Evolutionary conservation across 2,797 vertebrate species (phyloP), one percentile per base, ranked within the genome.

Genomic region (Craterocephalus amniculus): DNA sequence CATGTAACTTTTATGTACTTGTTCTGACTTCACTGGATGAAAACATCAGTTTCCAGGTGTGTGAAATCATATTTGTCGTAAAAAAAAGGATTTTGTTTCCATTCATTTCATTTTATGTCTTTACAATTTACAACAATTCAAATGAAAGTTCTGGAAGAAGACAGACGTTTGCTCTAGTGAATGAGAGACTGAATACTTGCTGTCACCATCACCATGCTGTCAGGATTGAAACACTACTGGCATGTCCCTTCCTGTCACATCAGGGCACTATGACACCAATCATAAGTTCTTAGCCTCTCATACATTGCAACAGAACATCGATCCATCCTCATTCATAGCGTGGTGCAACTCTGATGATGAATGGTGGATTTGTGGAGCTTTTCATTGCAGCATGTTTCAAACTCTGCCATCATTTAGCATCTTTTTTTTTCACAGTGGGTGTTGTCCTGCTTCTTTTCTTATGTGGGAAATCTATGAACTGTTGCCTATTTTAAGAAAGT

Each of bases 401-500:
- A 49, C 48, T 49, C 9, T 22, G n/a, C 20, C 6, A 34, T 34
- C 9, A 31, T 34, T 34, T 34, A 34, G 32, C 32, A 34, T 8
- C 32, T 34, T 4, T 34, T 0, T 34, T 34, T 34, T 34, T 34
- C 5, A 34, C 32, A 34, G 32, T 4, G 29, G 35, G 35, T 9
- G 35, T 36, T 36, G 35, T 11, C 35, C 8, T 9, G n/a, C 48
- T 24, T 24, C 48, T 49, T 22, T 9, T 49, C 20, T 49, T 9
- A 49, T 22, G 48, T 20, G 10, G 48, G 1, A 5, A 22, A 43
- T 62, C 74, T 78, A 76, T 69, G 80, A 78, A 63, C 74, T 71
- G 84, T 86, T 90, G 93, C 88, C 87, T 81, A 64, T 88, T 93
- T 92, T 94, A 88, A 90, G 90, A 88, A 89, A 66, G 68, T 43